Evolutionary conservation across 2,888 invertebrate genomes (phyloP), one percentile per base, ranked within the genome.

Genomic region (Acleris literana): DNA sequence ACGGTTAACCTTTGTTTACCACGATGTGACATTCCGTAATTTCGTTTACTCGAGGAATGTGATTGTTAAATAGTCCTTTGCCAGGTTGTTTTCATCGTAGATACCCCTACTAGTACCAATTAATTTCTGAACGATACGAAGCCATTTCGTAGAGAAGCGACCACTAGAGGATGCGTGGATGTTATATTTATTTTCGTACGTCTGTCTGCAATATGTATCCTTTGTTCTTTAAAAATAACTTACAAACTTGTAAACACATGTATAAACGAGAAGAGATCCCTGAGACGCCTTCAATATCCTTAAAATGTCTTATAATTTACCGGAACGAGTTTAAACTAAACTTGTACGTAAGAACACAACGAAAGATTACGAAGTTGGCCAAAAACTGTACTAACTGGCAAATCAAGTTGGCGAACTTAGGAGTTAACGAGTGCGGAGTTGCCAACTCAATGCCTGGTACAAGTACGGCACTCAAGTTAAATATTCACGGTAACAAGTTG

Each of bases 341-440:
- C 65, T 65, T 60, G 13, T 62, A 39, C 66, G 46, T 62, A 53
- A 13, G 39, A 39, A 68, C 63, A 63, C 49, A 71, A 67, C 64
- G 53, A 57, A 67, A 72, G 64, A 71, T 72, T 64, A 73, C 59
- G 54, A 70, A 72, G 73, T 77, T 74, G 69, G 64, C 71, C 66
- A 64, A 76, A 77, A 62, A 66, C 61, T 62, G 61, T 62, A 46
- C 33, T 49, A 65, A 78, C 74, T 75, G 71, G 65, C 69, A 74
- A 78, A 78, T 74, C 67, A 73, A 80, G 73, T 77, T 77, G 73
- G 63, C 64, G 58, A 71, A 76, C 75, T 78, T 75, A 63, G 70
- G 68, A 61, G 60, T 69, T 79, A 80, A 79, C 78, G 69, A 76
- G 77, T 72, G 67, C 68, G 49, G 68, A 76, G 74, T 75, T 70